These are phyloP conservation scores for Nipponacmea schrenckii DNA, from an alignment of 2,888 invertebrate species.

Conservation along the genomic window DNA sequence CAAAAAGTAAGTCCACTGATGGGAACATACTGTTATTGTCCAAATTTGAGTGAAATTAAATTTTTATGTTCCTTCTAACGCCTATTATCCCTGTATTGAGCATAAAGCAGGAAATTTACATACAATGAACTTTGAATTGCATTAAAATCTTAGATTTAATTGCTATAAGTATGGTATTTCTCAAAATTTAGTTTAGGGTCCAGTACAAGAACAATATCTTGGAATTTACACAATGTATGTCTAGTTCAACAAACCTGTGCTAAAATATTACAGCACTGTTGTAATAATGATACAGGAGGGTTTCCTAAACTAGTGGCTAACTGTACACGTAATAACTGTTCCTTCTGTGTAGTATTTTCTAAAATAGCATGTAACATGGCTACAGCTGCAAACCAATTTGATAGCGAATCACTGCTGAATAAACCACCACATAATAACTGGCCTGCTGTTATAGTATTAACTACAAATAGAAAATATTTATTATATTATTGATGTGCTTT, in stretches of 20 bases:
- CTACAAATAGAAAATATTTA: constrained; percentile 43
- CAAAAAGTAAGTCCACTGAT: too few species aligned
- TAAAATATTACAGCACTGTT: constrained; percentile 86
- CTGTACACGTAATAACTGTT: constrained; percentile 89
- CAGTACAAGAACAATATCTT: too few species aligned
- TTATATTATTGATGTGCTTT: too few species aligned
- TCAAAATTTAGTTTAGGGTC: too few species aligned
- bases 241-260: constrained; percentile 72
- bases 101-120: too few species aligned
- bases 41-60: too few species aligned
- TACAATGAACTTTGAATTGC: not conserved
- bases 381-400: constrained; percentile 95
- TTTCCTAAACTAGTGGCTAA: constrained; percentile 75
- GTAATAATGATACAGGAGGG: constrained; percentile 87
- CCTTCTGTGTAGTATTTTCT: constrained; percentile 81
- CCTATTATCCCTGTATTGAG: too few species aligned
- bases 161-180: too few species aligned
- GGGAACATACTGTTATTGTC: too few species aligned
- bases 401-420: constrained; percentile 86
- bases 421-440: constrained; percentile 93
- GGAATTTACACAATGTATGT: too few species aligned
- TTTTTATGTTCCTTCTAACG: too few species aligned
- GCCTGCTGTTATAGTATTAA: constrained; percentile 74
- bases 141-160: too few species aligned
- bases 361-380: constrained; percentile 90